Percentiles rank a stretch among this genome's conserved stretches.
Conservation (phyloP, 2,113 vertebrate genomes). For the Panthera tigris region DNA sequence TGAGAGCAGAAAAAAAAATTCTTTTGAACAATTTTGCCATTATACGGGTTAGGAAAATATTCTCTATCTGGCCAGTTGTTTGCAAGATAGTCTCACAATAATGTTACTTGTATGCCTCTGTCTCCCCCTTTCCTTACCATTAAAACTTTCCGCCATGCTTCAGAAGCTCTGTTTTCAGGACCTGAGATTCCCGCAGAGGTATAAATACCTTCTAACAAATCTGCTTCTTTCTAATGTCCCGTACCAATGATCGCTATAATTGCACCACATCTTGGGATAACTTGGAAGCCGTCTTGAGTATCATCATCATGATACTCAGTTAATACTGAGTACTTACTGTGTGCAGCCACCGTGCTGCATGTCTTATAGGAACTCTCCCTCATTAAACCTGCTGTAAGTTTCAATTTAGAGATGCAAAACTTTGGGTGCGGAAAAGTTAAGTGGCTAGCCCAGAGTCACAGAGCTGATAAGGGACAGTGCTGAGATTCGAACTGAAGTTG, state of each 20-base stretch:
- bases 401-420: neutral
- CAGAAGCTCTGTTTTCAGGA: neutral
- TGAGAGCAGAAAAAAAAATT: neutral
- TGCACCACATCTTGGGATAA: neutral
- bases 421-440: neutral
- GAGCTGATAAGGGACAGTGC: neutral
- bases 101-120: neutral
- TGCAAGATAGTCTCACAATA: neutral
- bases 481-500: neutral
- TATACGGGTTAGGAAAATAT: neutral
- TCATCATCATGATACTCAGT: neutral
- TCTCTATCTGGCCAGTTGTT: neutral
- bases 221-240: neutral
- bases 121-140: neutral
- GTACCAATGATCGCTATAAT: neutral
- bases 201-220: neutral
- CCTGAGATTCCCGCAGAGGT: neutral
- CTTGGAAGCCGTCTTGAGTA: neutral
- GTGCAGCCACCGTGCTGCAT: neutral
- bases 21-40: neutral
- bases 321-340: neutral
- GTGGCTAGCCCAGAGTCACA: neutral
- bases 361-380: neutral
- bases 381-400: neutral
- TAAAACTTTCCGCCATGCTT: neutral